Conservation (phyloP, 1,140 invertebrate genomes). For the Platyscapa corneri region DNA sequence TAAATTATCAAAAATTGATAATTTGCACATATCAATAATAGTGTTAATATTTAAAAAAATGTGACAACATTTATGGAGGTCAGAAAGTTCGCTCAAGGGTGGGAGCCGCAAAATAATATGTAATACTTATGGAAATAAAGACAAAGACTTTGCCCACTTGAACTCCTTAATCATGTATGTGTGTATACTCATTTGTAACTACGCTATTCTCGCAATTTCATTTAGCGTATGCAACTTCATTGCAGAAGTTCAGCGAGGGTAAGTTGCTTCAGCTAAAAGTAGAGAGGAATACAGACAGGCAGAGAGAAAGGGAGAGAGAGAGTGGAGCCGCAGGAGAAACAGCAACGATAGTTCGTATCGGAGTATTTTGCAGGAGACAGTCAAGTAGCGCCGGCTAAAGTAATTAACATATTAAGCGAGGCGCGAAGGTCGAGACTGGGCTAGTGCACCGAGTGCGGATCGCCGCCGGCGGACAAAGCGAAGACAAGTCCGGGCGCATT, state of each 20-base stretch:
- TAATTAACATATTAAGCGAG: conserved; percentile 50
- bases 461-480: conserved; percentile 30
- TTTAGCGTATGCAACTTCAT: conserved; percentile 40
- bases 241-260: conserved; percentile 24
- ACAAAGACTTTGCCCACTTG: conserved; percentile 17
- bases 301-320: not conserved
- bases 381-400: conserved; percentile 22
- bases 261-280: not conserved
- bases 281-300: too few species aligned
- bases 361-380: conserved; percentile 11
- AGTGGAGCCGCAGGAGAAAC: not conserved
- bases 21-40: too few species aligned
- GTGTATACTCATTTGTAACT: not conserved
- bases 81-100: not conserved
- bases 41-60: too few species aligned
- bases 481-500: not conserved
- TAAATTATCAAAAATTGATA: too few species aligned
- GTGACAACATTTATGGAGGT: not conserved
- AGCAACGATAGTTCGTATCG: not conserved
- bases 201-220: conserved; percentile 25
- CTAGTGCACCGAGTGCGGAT: not conserved
- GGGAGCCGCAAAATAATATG: not conserved
- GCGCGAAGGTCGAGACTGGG: not conserved
- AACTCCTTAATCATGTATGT: not conserved
- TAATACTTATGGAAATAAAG: not conserved